Evolutionary conservation across 1,140 invertebrate species (phyloP).

Genomic region (Calycopis cecrops): DNA sequence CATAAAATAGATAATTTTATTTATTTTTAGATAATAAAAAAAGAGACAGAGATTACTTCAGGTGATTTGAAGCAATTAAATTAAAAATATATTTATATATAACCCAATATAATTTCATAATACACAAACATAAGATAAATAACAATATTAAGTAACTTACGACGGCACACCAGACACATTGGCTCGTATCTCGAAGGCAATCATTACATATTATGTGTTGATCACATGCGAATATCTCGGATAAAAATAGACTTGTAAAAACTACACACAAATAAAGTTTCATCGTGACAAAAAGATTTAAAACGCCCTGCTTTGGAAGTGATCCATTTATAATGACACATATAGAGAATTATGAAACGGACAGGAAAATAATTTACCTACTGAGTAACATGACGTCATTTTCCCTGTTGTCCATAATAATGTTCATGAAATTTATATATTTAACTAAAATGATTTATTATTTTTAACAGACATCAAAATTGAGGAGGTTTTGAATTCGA

Average conservation of each 20-base stretch:
- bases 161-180: conserved; percentile 47
- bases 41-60: too few relatives aligned
- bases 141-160: conserved; percentile 28
- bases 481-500: too few relatives aligned
- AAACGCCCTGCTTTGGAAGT: background rate
- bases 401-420: background rate
- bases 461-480: too few relatives aligned
- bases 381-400: background rate
- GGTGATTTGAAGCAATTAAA: too few relatives aligned
- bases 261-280: conserved; percentile 11
- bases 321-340: background rate
- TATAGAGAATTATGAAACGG: background rate
- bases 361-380: conserved; percentile 2
- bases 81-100: too few relatives aligned
- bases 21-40: too few relatives aligned
- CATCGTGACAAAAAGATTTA: background rate
- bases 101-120: too few relatives aligned
- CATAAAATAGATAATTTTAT: too few relatives aligned
- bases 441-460: too few relatives aligned
- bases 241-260: conserved; percentile 14
- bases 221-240: conserved; percentile 28
- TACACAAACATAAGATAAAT: background rate
- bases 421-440: too few relatives aligned
- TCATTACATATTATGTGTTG: conserved; percentile 35
- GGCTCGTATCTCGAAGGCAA: conserved; percentile 38